A percentile compares a stretch with the other conserved stretches of the same genome.
These are phyloP conservation scores for Cryptoprocta ferox DNA, from an alignment of 2,797 vertebrate species.

Conservation along the genomic window DNA sequence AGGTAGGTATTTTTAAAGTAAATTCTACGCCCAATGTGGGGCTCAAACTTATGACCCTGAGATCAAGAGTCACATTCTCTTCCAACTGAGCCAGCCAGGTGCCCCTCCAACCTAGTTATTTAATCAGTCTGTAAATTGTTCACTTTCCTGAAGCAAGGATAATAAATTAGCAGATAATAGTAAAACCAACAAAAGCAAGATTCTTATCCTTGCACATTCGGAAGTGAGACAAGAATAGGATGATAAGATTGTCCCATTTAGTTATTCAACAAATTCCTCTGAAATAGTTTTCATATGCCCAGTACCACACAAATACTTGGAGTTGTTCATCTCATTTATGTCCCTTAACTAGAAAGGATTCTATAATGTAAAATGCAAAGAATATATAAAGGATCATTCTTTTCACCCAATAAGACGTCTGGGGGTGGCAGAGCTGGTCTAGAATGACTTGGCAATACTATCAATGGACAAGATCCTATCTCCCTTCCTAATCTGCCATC, in stretches of 20 bases:
- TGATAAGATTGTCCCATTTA: neutral
- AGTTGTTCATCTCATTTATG: slow-evolving; percentile 9
- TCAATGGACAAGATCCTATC: neutral
- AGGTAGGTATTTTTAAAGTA: neutral
- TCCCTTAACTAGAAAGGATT: neutral
- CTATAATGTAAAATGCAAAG: slow-evolving; percentile 13
- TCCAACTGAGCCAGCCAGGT: neutral
- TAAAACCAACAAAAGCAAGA: neutral
- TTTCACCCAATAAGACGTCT: neutral
- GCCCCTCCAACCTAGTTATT: neutral
- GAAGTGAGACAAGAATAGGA: neutral
- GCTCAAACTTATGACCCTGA: neutral
- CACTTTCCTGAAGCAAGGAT: neutral
- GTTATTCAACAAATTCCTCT: neutral
- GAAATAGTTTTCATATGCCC: neutral
- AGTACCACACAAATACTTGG: neutral
- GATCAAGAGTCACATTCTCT: neutral
- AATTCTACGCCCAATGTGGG: neutral
- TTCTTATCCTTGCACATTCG: neutral
- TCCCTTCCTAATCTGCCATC: neutral
- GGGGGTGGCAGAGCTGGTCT: neutral
- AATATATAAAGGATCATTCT: neutral
- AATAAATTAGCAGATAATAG: neutral
- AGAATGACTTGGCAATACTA: neutral
- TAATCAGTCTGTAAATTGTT: slow-evolving; percentile 2